Conservation (phyloP, 1,140 invertebrate species). For the Meteorus sp. region DNA sequence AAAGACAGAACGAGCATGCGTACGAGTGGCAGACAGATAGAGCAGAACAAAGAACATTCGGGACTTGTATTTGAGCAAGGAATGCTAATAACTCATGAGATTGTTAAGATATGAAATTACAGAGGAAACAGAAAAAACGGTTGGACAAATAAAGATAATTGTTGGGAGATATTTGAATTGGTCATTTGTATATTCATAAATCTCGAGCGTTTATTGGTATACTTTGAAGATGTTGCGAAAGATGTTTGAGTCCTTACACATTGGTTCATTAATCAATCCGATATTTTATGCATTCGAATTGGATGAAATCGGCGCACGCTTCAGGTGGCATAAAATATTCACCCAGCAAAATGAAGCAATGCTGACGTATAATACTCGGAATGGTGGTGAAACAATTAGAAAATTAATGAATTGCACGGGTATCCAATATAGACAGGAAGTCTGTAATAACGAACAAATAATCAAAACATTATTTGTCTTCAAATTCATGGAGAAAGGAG, state of each 20-base stretch:
- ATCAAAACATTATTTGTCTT: background rate
- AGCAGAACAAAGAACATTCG: background rate
- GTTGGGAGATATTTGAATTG: too few species aligned
- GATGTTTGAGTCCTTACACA: background rate
- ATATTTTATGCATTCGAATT: conserved; percentile 20
- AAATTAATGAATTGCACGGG: conserved; percentile 78
- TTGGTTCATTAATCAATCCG: conserved; percentile 4
- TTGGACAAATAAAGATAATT: background rate
- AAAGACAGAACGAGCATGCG: too few species aligned
- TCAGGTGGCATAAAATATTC: conserved; percentile 76
- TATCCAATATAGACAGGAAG: conserved; percentile 77
- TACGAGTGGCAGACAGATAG: too few species aligned
- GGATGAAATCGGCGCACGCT: conserved; percentile 60
- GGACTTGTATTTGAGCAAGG: background rate
- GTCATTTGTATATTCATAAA: too few species aligned
- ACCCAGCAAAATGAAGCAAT: conserved; percentile 74
- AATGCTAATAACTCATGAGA: background rate
- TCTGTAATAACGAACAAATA: conserved; percentile 38
- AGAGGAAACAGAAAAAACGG: background rate
- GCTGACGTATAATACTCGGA: conserved; percentile 73
- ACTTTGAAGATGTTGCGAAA: background rate
- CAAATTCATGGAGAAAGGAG: background rate
- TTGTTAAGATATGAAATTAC: background rate
- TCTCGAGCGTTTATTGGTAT: too few species aligned
- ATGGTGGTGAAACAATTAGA: conserved; percentile 66